A percentile compares a stretch with the other conserved stretches of the same genome.
These are phyloP conservation scores for Scleropages formosus DNA, from an alignment of 2,797 vertebrate genomes.

Conservation along the genomic window DNA sequence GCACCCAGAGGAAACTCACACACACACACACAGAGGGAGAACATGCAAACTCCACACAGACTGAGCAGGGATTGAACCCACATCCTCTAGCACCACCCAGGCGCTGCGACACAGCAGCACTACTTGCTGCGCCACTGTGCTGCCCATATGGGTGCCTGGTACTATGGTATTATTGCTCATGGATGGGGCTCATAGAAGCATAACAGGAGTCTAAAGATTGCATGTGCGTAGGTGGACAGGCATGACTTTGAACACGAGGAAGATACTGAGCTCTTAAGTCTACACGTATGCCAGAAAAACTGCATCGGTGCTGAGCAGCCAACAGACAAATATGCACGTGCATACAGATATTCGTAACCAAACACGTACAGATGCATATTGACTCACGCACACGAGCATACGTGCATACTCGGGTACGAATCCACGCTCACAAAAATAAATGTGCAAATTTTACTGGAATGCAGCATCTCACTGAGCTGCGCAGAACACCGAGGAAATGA, in stretches of 20 bases:
- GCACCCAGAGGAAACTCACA: too few species aligned
- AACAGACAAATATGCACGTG: slow-evolving; percentile 43
- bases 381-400: slow-evolving; percentile 36
- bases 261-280: background rate
- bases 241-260: background rate
- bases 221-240: background rate
- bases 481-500: too few species aligned
- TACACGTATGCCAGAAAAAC: background rate
- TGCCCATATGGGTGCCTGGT: too few species aligned
- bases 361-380: slow-evolving; percentile 20
- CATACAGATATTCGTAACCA: background rate
- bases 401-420: slow-evolving; percentile 21
- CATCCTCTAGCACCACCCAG: too few species aligned
- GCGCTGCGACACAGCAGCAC: too few species aligned
- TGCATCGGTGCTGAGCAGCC: slow-evolving; percentile 34
- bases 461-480: background rate
- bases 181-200: background rate
- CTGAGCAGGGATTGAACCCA: too few species aligned
- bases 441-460: slow-evolving; percentile 29
- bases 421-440: slow-evolving; percentile 24
- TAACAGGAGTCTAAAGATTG: background rate
- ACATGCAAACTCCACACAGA: too few species aligned
- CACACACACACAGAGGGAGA: too few species aligned
- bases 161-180: background rate
- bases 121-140: too few species aligned